Base-by-base conservation (phyloP, 1,140 invertebrate genomes). In the Psix sp. region DNA sequence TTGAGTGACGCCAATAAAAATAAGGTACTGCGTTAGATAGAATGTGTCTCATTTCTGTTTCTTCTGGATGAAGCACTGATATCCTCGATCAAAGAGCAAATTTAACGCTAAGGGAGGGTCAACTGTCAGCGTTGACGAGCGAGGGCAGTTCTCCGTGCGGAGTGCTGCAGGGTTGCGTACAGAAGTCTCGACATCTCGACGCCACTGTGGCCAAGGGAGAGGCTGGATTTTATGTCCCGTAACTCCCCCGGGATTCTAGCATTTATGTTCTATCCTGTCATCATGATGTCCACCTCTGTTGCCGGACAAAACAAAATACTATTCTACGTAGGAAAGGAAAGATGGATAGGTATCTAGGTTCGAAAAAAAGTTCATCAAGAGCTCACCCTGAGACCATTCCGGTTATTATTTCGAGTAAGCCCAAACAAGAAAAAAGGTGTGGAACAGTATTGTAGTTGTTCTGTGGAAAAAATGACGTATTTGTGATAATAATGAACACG, bases 161-260 rank as follows among this genome's bases (percentile, higher is more conserved):
- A 65, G 48, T 49, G 57, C 24, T 40, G 54, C 35, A 67, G 74
- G 62, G 54, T 71, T 65, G 57, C 38, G 60, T 76, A 76, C 65
- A 57, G 71, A 77, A 83, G 62, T 75, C 75, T 76, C 85, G 84
- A 86, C 82, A 84, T 87, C 81, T 82, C 77, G 84, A 83, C 83
- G 84, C 84, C 84, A 80, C 14, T 52, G 68, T 76, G 73, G 67
- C 73, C 68, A 77, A 80, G 80, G 78, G 72, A 82, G 78, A 79
- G 57, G 72, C 77, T 71, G 81, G 79, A 83, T 85, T 87, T 86
- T 86, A 87, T 86, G 84, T 83, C 78, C 81, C 81, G 82, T 83
- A 84, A 84, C 85, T 85, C 82, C 83, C 83, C 77, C 68, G 80
- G 80, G 81, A 84, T 77, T 76, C 74, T 70, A 71, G 54, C 80